Base-by-base conservation (phyloP, 2,888 invertebrate species). In the Brachypalpus laphriformis region DNA sequence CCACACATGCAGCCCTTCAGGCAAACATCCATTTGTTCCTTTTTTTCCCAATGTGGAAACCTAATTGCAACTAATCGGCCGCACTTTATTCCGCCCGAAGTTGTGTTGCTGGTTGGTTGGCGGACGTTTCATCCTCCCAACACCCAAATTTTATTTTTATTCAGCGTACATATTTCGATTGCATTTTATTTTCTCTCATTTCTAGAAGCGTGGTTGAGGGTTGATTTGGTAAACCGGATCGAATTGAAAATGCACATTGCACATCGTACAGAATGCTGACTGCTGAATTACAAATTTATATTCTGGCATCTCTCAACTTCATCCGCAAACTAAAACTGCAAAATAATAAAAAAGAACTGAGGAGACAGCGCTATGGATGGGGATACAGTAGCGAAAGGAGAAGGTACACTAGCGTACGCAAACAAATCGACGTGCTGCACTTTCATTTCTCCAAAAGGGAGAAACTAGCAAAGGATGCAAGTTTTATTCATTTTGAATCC, bases 21-120 rank as follows among this genome's bases (percentile, higher is more conserved):
- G 63, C 34, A 51, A 51, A 85, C 22, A 75, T 54, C 40, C 59
- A 71, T 37, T 75, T 37, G 57, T 31, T 63, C 34, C 74, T 72
- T 65, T 65, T 47, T 51, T 56, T 51, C 22, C 45, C n/a, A 59
- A 76, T 61, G 65, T 81, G 63, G 56, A 68, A 78, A 85, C 78
- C 87, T 87, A 82, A 87, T 87, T 85, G 81, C 85, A 87, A 87
- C 85, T 86, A 85, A 87, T 87, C 81, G 81, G 87, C 74, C 81
- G 85, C 85, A 87, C 70, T 87, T 85, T 77, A 77, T 70, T 63
- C 74, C 61, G 9, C 8, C 47, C 47, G 45, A 59, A 59, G 7
- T 47, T 42, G 28, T 28, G 57, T 20, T 68, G 31, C 8, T 40
- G 37, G 54, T 37, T 20, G 56, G 54, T 9, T 37, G 49, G 49